Percentiles rank a stretch among this genome's conserved stretches.
These are phyloP conservation scores for Dermatemys mawii DNA, from an alignment of 2,113 vertebrate genomes.

Conservation along the genomic window DNA sequence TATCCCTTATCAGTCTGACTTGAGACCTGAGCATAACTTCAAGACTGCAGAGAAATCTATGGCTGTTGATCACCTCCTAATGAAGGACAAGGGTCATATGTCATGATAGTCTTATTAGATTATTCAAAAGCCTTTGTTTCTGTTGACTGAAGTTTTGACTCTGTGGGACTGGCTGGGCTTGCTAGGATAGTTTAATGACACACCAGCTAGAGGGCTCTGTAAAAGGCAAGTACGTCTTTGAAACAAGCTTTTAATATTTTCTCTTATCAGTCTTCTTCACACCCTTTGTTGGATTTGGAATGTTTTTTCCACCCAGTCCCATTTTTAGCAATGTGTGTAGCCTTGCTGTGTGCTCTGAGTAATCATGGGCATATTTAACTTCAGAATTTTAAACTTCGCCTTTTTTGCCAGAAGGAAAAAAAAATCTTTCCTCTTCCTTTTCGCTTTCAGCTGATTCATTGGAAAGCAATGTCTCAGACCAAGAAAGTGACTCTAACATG, in stretches of 20 bases:
- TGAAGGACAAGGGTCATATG: not conserved
- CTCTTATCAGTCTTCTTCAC: not conserved
- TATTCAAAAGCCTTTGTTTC: not conserved
- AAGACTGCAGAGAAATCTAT: not conserved
- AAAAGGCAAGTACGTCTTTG: not conserved
- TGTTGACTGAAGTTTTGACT: not conserved
- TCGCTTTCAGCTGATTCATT: conserved; percentile 86
- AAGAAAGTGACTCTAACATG: conserved; percentile 90
- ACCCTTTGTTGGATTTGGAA: not conserved
- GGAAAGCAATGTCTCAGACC: conserved; percentile 89
- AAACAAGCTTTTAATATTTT: not conserved
- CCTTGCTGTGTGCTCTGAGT: not conserved
- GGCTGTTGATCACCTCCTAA: not conserved
- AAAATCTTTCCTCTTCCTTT: conserved; percentile 18
- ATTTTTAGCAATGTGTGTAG: not conserved
- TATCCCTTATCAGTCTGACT: not conserved
- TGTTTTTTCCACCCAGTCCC: not conserved
- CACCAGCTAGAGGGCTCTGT: not conserved
- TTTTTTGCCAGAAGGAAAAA: not conserved
- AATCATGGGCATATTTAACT: not conserved
- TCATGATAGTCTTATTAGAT: not conserved
- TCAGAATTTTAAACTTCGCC: not conserved
- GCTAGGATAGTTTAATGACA: not conserved
- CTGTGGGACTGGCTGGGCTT: not conserved
- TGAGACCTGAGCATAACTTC: not conserved